A percentile compares a stretch with the other conserved stretches of the same genome.
phyloP scores from a whole-genome alignment of 2,113 vertebrate species.

The Bucco capensis region DNA sequence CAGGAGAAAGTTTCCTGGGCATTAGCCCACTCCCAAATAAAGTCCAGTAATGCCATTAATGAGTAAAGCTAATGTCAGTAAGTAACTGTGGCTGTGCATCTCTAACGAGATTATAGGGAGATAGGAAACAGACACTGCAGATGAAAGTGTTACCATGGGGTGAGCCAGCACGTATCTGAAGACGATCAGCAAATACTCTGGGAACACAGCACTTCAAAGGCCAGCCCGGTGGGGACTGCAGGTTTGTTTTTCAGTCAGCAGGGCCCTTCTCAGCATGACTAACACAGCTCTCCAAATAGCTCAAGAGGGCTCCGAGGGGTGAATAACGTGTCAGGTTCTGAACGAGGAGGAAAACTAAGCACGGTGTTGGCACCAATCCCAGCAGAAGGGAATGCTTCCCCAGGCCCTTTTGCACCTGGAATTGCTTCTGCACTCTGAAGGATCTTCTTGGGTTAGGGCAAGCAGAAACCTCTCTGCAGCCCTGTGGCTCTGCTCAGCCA shows the following conservation, averaged over 20 bases:
- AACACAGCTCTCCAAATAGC: conserved; percentile 21
- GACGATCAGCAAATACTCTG: background rate
- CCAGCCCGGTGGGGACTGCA: background rate
- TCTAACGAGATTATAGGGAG: conserved; percentile 30
- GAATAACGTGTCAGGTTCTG: background rate
- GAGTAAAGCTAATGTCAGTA: conserved; percentile 20
- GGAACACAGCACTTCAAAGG: conserved; percentile 41
- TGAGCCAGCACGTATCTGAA: background rate
- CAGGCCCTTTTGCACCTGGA: background rate
- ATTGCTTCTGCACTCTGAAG: background rate
- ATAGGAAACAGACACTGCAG: conserved; percentile 14
- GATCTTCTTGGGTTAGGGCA: background rate
- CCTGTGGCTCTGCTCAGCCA: background rate
- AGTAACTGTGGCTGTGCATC: conserved; percentile 43
- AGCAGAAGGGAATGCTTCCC: background rate
- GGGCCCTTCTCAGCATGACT: conserved; percentile 5
- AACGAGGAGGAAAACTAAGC: background rate
- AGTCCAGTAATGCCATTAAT: conserved; percentile 36
- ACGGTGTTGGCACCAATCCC: background rate
- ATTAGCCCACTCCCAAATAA: background rate
- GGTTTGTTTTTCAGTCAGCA: conserved; percentile 12
- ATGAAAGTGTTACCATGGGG: conserved; percentile 24
- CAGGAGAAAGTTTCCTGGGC: background rate
- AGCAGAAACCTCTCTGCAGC: background rate
- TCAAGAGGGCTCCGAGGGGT: background rate